Percentiles rank a stretch among this genome's conserved stretches.
Conservation (phyloP, 2,113 vertebrate genomes). For the Gracilinanus agilis region DNA sequence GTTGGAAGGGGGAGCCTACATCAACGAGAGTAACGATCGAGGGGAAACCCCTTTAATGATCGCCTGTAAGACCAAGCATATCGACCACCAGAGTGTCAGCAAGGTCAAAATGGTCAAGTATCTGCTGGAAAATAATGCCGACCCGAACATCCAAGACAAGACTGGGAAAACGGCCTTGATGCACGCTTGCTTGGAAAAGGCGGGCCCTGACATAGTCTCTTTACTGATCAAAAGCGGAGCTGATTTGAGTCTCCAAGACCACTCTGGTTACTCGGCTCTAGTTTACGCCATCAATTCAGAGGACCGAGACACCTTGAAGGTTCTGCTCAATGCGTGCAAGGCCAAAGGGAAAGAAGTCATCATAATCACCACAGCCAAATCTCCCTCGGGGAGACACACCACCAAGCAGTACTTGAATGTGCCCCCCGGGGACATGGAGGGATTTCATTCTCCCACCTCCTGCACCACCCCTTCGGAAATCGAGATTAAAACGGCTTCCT, state of each 20-base stretch:
- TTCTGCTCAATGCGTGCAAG: conserved; percentile 92
- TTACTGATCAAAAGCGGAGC: conserved; percentile 89
- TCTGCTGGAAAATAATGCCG: conserved; percentile 93
- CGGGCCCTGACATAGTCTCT: conserved; percentile 89
- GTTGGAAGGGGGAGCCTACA: conserved; percentile 93
- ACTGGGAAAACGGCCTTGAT: conserved; percentile 93
- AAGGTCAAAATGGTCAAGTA: conserved; percentile 94
- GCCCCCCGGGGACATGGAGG: conserved; percentile 87
- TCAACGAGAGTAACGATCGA: conserved; percentile 95
- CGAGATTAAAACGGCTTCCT: conserved; percentile 81
- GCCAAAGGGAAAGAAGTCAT: conserved; percentile 94
- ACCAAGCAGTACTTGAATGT: conserved; percentile 92
- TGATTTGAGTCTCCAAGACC: conserved; percentile 94
- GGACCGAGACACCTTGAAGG: conserved; percentile 88
- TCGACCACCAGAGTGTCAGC: conserved; percentile 90
- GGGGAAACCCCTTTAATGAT: conserved; percentile 95
- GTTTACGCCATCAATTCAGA: conserved; percentile 92
- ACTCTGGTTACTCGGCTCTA: conserved; percentile 88
- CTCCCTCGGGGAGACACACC: conserved; percentile 87
- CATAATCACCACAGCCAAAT: conserved; percentile 92
- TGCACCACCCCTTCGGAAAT: conserved; percentile 85
- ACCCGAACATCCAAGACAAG: conserved; percentile 97
- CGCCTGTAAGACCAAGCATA: conserved; percentile 90
- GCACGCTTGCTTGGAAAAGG: conserved; percentile 91
- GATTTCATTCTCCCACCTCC: conserved; percentile 65